Percentiles rank a stretch among this genome's conserved stretches.
phyloP scores from a whole-genome alignment of 2,797 vertebrate genomes.

The Odontamblyopus lacepedii region DNA sequence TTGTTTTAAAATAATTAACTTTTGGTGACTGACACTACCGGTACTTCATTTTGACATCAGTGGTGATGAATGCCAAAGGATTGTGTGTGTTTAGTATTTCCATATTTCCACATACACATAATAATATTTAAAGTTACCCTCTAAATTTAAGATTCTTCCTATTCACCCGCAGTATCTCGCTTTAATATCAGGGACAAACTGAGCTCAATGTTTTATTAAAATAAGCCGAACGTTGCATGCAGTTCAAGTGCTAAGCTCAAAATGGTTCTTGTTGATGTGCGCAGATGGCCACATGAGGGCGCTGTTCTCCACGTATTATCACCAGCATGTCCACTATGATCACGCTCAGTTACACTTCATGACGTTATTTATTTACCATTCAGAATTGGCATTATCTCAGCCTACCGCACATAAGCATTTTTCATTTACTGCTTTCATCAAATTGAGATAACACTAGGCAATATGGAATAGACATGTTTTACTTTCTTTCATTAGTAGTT shows the following conservation, averaged over 20 bases:
- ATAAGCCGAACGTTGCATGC: too few species aligned
- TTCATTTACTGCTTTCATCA: constrained; percentile 5
- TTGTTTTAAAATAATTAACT: too few species aligned
- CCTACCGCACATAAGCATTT: not conserved
- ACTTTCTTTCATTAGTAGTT: not conserved
- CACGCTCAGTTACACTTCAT: not conserved
- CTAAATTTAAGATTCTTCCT: too few species aligned
- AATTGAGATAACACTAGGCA: not conserved
- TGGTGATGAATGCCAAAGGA: too few species aligned
- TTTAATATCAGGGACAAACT: too few species aligned
- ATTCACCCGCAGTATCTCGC: too few species aligned
- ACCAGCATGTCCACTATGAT: not conserved
- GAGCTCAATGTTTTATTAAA: too few species aligned
- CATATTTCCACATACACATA: too few species aligned
- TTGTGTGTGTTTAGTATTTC: too few species aligned
- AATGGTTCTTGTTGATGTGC: not conserved
- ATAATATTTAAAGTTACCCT: too few species aligned
- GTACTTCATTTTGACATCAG: too few species aligned
- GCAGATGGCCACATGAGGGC: constrained; percentile 61
- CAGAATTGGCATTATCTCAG: not conserved
- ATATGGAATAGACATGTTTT: not conserved
- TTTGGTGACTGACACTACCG: too few species aligned
- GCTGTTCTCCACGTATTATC: constrained; percentile 52
- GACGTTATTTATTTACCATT: not conserved
- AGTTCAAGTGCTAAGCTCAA: not conserved